Evolutionary conservation across 2,888 invertebrate species (phyloP).

Genomic region (Aphidoletes aphidimyza): DNA sequence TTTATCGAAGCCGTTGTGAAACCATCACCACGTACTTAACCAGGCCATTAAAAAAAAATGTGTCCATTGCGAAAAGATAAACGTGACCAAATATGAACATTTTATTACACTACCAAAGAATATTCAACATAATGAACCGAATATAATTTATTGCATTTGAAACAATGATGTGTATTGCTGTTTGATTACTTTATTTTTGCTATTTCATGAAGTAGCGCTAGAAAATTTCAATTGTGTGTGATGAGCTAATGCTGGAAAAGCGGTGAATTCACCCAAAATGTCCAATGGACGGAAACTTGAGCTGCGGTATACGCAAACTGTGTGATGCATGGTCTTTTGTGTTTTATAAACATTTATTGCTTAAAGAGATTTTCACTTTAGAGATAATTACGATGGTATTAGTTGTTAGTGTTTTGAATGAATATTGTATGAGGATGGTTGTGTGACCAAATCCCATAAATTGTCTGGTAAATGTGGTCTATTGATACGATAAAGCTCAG

Average conservation of each 20-base stretch:
- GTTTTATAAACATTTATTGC: constrained; percentile 30
- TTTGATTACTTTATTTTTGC: constrained; percentile 14
- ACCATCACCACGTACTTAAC: not conserved
- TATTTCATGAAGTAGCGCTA: no score
- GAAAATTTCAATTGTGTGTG: no score
- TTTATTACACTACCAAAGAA: not conserved
- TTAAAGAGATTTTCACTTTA: constrained; percentile 37
- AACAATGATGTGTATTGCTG: constrained; percentile 17
- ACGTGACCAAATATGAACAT: not conserved
- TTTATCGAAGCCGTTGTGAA: no score
- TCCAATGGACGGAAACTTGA: no score
- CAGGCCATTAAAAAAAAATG: not conserved
- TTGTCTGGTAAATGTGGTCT: constrained; percentile 39
- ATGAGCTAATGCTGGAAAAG: no score
- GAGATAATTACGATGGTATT: constrained; percentile 35
- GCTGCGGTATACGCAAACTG: no score
- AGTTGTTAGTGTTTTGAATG: constrained; percentile 3
- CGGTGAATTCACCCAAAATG: no score
- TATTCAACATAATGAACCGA: not conserved
- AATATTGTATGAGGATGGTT: not conserved
- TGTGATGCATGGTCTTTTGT: not conserved
- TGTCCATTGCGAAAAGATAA: not conserved
- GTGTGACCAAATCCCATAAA: not conserved
- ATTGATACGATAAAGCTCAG: constrained; percentile 1
- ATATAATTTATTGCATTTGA: constrained; percentile 51